Conservation (phyloP, 2,113 vertebrate genomes). For the Athene cunicularia region DNA sequence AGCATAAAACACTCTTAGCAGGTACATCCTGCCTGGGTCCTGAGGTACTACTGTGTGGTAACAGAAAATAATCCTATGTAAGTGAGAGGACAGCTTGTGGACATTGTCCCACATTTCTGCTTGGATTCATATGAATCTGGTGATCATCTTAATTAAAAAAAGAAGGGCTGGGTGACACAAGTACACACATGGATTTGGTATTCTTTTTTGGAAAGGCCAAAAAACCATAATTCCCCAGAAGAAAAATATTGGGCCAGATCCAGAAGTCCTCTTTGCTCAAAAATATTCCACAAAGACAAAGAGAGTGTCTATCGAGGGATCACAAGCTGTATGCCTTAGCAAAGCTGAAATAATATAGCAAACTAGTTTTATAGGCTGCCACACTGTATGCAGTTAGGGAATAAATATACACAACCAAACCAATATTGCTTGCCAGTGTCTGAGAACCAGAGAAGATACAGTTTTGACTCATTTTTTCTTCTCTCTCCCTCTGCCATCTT, state of each 20-base stretch:
- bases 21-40: neutral
- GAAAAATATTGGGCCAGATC: neutral
- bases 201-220: neutral
- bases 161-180: neutral
- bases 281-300: neutral
- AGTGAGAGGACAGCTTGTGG: neutral
- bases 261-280: neutral
- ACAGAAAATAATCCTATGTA: neutral
- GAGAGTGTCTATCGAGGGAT: neutral
- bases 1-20: neutral
- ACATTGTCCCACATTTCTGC: neutral
- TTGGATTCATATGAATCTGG: neutral
- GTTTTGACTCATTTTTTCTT: neutral
- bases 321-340: neutral
- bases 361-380: neutral
- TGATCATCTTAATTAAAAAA: neutral
- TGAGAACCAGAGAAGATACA: neutral
- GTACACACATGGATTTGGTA: neutral
- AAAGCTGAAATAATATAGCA: neutral
- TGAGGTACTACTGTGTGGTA: neutral
- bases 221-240: neutral
- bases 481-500: neutral
- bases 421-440: neutral
- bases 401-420: neutral
- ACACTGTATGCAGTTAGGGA: neutral